These are phyloP conservation scores for Hololepta plana DNA, from an alignment of 2,888 invertebrate species.

Conservation along the genomic window DNA sequence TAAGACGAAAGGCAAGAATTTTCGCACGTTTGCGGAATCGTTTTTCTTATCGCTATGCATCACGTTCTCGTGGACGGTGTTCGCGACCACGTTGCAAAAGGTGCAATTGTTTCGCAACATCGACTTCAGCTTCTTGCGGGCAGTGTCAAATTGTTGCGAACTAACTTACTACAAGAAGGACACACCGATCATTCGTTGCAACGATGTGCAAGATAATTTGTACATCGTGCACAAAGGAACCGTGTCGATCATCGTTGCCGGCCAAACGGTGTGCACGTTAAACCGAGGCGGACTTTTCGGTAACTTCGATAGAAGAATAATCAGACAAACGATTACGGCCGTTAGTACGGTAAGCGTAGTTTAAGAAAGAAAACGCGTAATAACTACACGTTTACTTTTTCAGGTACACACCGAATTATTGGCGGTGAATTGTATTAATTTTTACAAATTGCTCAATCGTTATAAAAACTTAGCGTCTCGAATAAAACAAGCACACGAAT, in stretches of 20 bases:
- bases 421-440: conserved; percentile 2
- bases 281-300: conserved; percentile 9
- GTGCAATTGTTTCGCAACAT: no score
- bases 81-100: conserved; percentile 6
- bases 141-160: no score
- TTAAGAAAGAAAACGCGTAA: no score
- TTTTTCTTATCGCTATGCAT: conserved; percentile 7
- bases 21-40: conserved; percentile 7
- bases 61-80: conserved; percentile 7
- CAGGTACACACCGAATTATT: conserved; percentile 8
- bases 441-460: conserved; percentile 2
- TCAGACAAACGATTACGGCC: conserved; percentile 7
- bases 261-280: conserved; percentile 4
- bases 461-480: no score
- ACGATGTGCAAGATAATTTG: conserved; percentile 8
- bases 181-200: conserved; percentile 7
- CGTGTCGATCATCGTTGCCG: conserved; percentile 7
- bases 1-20: conserved; percentile 7
- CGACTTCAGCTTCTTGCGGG: no score
- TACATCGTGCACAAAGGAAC: conserved; percentile 7
- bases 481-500: no score
- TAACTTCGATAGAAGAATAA: no score
- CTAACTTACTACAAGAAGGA: conserved; percentile 9
- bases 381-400: no score
- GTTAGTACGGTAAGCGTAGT: no score